phyloP scores from a whole-genome alignment of 2,113 vertebrate species.

The Pristiophorus japonicus region DNA sequence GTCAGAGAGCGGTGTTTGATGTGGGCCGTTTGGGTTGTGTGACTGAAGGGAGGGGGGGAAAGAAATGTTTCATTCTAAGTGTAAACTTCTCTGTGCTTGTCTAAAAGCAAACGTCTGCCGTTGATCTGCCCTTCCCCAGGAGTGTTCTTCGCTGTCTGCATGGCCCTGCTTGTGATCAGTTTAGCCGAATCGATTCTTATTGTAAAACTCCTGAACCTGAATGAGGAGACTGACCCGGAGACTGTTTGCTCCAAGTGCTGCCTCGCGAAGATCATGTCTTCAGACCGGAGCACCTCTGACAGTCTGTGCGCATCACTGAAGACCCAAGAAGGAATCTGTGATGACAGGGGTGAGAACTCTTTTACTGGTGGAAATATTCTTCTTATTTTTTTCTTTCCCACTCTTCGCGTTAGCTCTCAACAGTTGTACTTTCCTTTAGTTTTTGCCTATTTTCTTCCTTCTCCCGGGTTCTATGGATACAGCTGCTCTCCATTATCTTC shows the following conservation, averaged over 20 bases:
- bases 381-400: background rate
- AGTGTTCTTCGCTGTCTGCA: constrained; percentile 71
- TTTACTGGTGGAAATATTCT: background rate
- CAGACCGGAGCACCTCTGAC: constrained; percentile 50
- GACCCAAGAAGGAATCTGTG: constrained; percentile 51
- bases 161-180: constrained; percentile 73
- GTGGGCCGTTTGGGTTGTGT: background rate
- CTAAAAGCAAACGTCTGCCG: background rate
- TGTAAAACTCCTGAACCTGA: constrained; percentile 67
- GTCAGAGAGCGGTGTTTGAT: background rate
- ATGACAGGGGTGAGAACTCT: constrained; percentile 51
- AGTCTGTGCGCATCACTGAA: constrained; percentile 51
- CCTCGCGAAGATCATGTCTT: constrained; percentile 47
- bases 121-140: constrained; percentile 49
- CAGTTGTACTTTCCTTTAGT: background rate
- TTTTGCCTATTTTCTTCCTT: background rate
- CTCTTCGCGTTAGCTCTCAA: background rate
- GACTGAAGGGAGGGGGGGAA: no score
- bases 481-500: background rate
- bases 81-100: no score
- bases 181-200: constrained; percentile 71
- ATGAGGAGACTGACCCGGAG: constrained; percentile 41
- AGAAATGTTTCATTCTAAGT: background rate
- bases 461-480: background rate
- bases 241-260: background rate